Conservation (phyloP, 2,113 vertebrate genomes). For the Proterorhinus semilunaris region DNA sequence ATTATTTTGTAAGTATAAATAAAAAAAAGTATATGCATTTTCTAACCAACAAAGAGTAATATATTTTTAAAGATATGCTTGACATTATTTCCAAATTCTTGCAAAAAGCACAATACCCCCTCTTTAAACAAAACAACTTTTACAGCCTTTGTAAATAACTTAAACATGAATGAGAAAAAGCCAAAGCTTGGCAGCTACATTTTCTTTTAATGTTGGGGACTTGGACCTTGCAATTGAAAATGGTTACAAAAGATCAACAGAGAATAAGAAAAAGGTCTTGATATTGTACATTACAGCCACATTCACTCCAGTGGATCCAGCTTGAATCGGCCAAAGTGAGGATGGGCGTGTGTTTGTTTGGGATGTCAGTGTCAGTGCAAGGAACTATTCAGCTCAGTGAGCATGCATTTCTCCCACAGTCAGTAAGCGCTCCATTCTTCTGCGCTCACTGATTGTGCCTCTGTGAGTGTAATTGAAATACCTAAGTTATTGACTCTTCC, state of each 20-base stretch:
- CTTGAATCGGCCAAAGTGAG: not conserved
- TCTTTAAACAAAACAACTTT: too few relatives aligned
- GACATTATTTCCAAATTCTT: too few relatives aligned
- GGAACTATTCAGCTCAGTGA: constrained; percentile 17
- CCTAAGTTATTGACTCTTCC: constrained; percentile 67
- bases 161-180: too few relatives aligned
- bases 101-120: too few relatives aligned
- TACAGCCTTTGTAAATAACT: too few relatives aligned
- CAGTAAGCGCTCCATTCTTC: constrained; percentile 56
- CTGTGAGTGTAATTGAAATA: constrained; percentile 74
- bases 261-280: constrained; percentile 9
- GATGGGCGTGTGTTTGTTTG: constrained; percentile 3
- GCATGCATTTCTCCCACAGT: constrained; percentile 31
- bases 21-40: too few relatives aligned
- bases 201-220: not conserved
- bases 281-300: not conserved
- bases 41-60: too few relatives aligned
- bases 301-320: not conserved
- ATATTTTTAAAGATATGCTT: too few relatives aligned
- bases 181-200: too few relatives aligned
- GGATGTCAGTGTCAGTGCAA: constrained; percentile 17
- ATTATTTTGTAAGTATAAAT: too few relatives aligned
- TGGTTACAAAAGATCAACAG: not conserved
- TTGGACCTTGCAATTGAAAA: not conserved
- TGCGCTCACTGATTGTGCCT: constrained; percentile 59